Conservation (phyloP, 2,113 vertebrate genomes). For the Etheostoma cragini region DNA sequence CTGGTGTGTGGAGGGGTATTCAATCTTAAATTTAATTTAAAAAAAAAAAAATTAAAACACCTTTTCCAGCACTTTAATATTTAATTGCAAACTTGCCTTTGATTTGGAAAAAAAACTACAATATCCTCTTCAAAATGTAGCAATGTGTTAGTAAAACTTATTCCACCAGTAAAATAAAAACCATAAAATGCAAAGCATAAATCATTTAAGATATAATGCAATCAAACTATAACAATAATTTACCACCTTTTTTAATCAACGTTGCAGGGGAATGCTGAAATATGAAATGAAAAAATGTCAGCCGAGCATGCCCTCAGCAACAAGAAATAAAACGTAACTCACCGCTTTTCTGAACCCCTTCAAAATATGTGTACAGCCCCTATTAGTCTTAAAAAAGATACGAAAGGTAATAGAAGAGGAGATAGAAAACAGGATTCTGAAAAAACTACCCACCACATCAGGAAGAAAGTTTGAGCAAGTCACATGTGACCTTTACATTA, state of each 20-base stretch:
- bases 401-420: background rate
- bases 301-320: background rate
- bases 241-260: too few relatives aligned
- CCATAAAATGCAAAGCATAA: background rate
- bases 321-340: background rate
- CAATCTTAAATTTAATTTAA: background rate
- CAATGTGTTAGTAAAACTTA: background rate
- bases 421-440: background rate
- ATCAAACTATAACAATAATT: background rate
- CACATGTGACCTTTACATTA: background rate
- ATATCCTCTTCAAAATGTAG: background rate
- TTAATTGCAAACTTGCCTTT: constrained; percentile 13
- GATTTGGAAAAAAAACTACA: background rate
- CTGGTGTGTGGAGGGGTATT: background rate
- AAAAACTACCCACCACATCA: background rate
- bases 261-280: too few relatives aligned
- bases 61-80: constrained; percentile 3
- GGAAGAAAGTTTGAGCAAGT: background rate
- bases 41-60: background rate
- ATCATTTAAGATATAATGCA: background rate
- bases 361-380: background rate
- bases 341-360: too few relatives aligned
- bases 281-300: too few relatives aligned
- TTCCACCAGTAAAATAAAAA: background rate
- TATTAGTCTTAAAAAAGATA: background rate